Evolutionary conservation across 2,888 invertebrate species (phyloP).

Genomic region (Nipponacmea schrenckii): DNA sequence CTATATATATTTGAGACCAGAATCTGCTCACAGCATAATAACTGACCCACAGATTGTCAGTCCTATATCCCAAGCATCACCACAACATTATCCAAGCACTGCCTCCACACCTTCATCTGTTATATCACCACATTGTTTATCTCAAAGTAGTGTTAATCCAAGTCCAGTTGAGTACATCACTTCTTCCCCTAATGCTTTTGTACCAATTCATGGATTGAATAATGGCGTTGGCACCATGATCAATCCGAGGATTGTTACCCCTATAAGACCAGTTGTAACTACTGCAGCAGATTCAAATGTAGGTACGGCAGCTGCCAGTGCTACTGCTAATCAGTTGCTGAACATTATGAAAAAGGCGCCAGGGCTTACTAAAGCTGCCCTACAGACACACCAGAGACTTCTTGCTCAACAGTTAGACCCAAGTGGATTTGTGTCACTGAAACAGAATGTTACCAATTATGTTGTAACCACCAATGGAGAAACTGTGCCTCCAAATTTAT

Average conservation of each 20-base stretch:
- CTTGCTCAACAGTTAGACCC: slow-evolving; percentile 2
- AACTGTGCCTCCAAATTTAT: slow-evolving; percentile 3
- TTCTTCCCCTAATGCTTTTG: slow-evolving; percentile 47
- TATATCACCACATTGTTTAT: slow-evolving; percentile 37
- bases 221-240: neutral
- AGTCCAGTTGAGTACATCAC: slow-evolving; percentile 19
- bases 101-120: slow-evolving; percentile 44
- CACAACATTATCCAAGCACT: slow-evolving; percentile 18
- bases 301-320: neutral
- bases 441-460: neutral
- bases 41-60: slow-evolving; percentile 25
- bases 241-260: slow-evolving; percentile 35
- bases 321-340: neutral
- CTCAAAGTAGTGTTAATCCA: slow-evolving; percentile 15
- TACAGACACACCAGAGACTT: neutral
- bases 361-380: neutral
- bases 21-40: slow-evolving; percentile 32
- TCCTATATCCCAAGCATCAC: slow-evolving; percentile 20
- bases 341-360: slow-evolving; percentile 1
- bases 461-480: neutral
- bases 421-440: neutral
- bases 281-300: slow-evolving; percentile 31
- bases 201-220: slow-evolving; percentile 46
- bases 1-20: slow-evolving; percentile 20
- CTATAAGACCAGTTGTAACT: slow-evolving; percentile 53